Evolutionary conservation across 2,888 invertebrate species (phyloP), one percentile per base, ranked within the genome.

Genomic region (Nomada hirtipes): DNA sequence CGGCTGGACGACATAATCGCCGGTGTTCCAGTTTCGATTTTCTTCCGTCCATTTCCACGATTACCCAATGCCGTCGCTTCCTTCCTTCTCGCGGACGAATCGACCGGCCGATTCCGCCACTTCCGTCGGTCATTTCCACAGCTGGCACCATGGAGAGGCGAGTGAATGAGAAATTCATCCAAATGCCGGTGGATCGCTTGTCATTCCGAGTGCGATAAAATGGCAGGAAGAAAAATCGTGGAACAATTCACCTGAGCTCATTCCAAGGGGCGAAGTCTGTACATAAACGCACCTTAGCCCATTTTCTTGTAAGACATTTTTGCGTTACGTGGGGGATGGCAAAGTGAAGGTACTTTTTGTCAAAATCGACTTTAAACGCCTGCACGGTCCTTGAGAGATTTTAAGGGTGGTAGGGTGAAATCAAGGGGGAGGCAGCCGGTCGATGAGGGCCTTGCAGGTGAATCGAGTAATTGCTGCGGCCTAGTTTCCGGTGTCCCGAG

Each of bases 381-480:
- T 7, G 36, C 7, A 7, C 36, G 36, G 7, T 7, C 36, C 36
- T 36, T 36, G 70, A 26, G 65, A 52, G 42, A 67, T 47, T 60
- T 10, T 23, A 18, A 44, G 50, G 29, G 65, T 29, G 76, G 70
- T 82, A 76, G 68, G 74, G 52, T 68, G 26, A 73, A 77, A 78
- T 86, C 80, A 70, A 76, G 65, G 67, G 80, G 70, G 73, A 59
- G 72, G 61, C 71, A 60, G 60, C 61, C 10, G 29, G 15, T 47
- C 13, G n/a, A 53, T 69, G 69, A 69, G 69, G 60, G 65, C 55
- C 47, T 70, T 68, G 73, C 60, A 52, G 71, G 60, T 36, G 71
- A 72, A 64, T 73, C 61, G 68, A 76, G 80, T 87, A 85, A 87
- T 83, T 85, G 78, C 64, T 63, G 69, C 64, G 76, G 55, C 83